Base-by-base conservation (phyloP, 2,797 vertebrate genomes). In the Coccyzus lansbergi region DNA sequence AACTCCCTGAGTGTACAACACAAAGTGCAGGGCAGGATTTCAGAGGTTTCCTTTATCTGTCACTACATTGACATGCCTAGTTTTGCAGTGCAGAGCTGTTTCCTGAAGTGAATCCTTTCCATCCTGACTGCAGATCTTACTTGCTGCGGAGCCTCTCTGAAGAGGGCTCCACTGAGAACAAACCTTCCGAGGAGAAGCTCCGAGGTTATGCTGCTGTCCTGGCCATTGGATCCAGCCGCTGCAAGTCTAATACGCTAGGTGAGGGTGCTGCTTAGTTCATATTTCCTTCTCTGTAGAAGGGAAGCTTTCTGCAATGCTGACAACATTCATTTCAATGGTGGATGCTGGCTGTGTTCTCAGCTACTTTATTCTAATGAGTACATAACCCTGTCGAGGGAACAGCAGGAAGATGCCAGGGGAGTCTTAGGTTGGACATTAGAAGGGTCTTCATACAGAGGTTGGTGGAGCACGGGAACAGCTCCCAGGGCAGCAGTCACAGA, bases 241-340 rank as follows among this genome's bases (percentile, higher is more conserved):
- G 99, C 98, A 99, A 99, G 92, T 98, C 99, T n/a, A 99, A 99
- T 94, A 95, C 98, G 18, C 97, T 99, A 36, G 99, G 99, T 99
- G 96, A 97, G 97, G 12, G 4, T 16, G 7, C 31, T 25, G 49
- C 15, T 15, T 6, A 14, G 10, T 42, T 64, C 46, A 8, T 3
- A 22, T 38, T 53, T 56, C 81, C 44, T 77, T 25, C 34, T 34
- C 7, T 33, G 1, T 18, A 0, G 4, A 6, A 26, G 15, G 20
- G 33, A 42, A 46, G 40, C 70, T 77, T 64, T 34, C 75, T 75
- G 4, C 55, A 46, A 0, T 8, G 28, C 67, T 81, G 21, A 63
- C 81, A 71, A 1, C 11, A 1, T 36, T 60, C 22, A 8, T 29
- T 79, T 36, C 59, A 70, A 42, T 92, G 63, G 51, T 14, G 3